A percentile compares a stretch with the other conserved stretches of the same genome.
These are phyloP conservation scores for Botrylloides violaceus DNA, from an alignment of 23 tunicate genomes.

Conservation along the genomic window DNA sequence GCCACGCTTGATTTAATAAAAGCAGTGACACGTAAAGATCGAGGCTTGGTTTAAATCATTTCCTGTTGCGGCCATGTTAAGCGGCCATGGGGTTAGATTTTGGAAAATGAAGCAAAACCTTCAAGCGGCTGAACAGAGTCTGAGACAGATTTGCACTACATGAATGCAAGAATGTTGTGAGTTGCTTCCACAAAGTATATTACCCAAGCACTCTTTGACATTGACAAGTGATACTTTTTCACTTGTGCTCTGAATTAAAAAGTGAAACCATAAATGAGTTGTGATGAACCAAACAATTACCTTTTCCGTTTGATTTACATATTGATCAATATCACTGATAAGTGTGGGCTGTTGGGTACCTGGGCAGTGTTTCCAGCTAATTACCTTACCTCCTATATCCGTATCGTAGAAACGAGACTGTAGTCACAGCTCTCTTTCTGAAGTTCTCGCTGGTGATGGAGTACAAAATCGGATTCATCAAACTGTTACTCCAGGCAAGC, in stretches of 20 bases:
- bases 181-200: not conserved
- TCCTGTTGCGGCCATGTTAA: too few relatives aligned
- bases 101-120: too few relatives aligned
- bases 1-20: too few relatives aligned
- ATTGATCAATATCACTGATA: too few relatives aligned
- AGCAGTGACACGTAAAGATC: too few relatives aligned
- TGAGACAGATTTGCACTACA: not conserved
- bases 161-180: not conserved
- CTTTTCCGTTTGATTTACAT: not conserved
- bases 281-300: not conserved
- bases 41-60: too few relatives aligned
- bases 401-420: conserved; percentile 35
- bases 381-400: conserved; percentile 58
- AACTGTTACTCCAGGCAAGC: conserved; percentile 79
- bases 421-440: conserved; percentile 33
- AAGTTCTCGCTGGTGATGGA: conserved; percentile 75
- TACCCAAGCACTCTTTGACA: not conserved
- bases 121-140: not conserved
- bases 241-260: not conserved
- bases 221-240: not conserved
- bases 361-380: too few relatives aligned
- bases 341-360: too few relatives aligned
- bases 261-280: not conserved
- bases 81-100: too few relatives aligned
- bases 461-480: conserved; percentile 79